Evolutionary conservation across 2,113 vertebrate genomes (phyloP), one percentile per base, ranked within the genome.

Genomic region (Cryptomyrus ogoouensis): DNA sequence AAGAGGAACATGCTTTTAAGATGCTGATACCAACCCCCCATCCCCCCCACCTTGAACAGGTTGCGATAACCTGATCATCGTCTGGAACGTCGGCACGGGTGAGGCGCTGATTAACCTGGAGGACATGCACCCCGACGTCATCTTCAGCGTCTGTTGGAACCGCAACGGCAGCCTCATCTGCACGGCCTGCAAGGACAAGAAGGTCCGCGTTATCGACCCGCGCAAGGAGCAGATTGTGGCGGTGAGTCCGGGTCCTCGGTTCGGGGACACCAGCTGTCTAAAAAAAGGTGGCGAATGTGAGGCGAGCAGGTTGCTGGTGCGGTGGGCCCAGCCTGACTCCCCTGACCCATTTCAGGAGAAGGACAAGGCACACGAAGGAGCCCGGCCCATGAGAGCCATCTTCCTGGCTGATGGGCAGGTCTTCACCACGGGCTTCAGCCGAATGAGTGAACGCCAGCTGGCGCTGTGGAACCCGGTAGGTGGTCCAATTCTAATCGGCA

Each of bases 41-140:
- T 1, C 1, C 31, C 31, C 31, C 31, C 31, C 31, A 39, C 21
- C 44, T 1, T 47, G 9, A n/a, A 84, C 83, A 99, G 98, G 98
- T 42, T 97, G 98, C 15, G 98, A 99, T 87, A 99, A 98, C 24
- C 95, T 96, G 90, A 95, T 99, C 93, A 94, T 98, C 91, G 97
- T 99, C 95, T 99, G 98, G 98, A 99, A 99, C 0, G 98, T 99
- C 95, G 97, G 97, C n/a, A 98, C 98, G 0, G 98, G 97, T 2
- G 97, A 98, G 93, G 96, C 97, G 90, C 94, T 99, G 89, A 97
- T 99, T 91, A 97, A 95, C 93, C 89, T 99, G 95, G 98, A 99
- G 2, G 98, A 99, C 92, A 97, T 99, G 97, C 98, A 99, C 50
- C 96, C 97, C 5, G 98, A 99, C 24, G 97, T 99, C 94, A 99